Conservation (phyloP, 2,797 vertebrate genomes). For the Vultur gryphus region DNA sequence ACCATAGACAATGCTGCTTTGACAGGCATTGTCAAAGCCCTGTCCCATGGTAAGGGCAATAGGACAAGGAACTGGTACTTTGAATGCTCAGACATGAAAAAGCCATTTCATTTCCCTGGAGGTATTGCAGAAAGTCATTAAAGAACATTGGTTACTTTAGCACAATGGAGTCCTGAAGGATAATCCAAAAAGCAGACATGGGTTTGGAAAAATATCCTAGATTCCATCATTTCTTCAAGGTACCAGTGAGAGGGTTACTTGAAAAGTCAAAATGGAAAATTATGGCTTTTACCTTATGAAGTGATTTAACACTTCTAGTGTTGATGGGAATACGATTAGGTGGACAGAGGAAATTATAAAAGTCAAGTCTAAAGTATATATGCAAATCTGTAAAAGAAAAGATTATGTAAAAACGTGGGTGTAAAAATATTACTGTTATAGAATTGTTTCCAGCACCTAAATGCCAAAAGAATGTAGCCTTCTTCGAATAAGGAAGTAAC, state of each 20-base stretch:
- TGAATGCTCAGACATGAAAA: slow-evolving; percentile 43
- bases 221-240: background rate
- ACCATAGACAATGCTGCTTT: background rate
- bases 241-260: background rate
- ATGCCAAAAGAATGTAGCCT: background rate
- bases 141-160: background rate
- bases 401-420: background rate
- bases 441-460: background rate
- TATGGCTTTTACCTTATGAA: background rate
- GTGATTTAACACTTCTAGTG: background rate
- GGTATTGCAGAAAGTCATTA: slow-evolving; percentile 2
- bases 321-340: background rate
- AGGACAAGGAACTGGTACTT: background rate
- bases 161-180: background rate
- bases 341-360: background rate
- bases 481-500: background rate
- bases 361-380: background rate
- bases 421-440: background rate
- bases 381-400: background rate
- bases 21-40: background rate
- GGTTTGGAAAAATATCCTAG: background rate
- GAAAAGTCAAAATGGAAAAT: background rate
- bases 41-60: background rate
- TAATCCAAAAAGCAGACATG: slow-evolving; percentile 21
- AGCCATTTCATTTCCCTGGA: background rate